Evolutionary conservation across 2,797 vertebrate species (phyloP).

Genomic region (Gallirallus australis): DNA sequence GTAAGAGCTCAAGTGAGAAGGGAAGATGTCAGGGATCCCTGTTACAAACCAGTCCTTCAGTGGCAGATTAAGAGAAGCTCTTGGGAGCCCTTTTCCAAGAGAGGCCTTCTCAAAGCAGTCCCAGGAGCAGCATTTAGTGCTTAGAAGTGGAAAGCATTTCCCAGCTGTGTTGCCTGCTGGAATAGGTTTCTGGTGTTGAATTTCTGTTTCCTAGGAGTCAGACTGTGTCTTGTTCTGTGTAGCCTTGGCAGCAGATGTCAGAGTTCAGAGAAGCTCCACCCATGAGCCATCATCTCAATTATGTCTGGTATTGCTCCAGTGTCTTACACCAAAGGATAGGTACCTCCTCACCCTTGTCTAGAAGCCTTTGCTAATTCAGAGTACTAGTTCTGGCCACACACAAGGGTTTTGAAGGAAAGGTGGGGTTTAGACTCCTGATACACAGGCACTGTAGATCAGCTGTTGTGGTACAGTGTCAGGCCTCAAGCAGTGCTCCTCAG

Average conservation of each 20-base stretch:
- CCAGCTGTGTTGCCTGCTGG: not conserved
- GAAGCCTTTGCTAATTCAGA: not conserved
- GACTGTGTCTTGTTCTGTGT: not conserved
- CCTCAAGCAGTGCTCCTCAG: not conserved
- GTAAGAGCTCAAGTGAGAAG: not conserved
- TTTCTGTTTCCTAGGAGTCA: conserved; percentile 55
- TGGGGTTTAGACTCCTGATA: not conserved
- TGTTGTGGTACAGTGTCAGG: not conserved
- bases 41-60: not conserved
- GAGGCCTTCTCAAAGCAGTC: not conserved
- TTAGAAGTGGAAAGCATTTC: not conserved
- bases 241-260: conserved; percentile 21
- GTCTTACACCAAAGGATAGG: not conserved
- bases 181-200: conserved; percentile 31
- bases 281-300: not conserved
- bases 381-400: not conserved
- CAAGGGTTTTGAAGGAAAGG: not conserved
- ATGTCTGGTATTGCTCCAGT: not conserved
- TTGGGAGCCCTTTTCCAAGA: not conserved
- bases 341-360: not conserved
- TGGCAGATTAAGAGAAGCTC: not conserved
- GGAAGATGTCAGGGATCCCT: not conserved
- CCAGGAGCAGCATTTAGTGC: not conserved
- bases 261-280: conserved; percentile 9
- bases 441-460: not conserved